Conservation (phyloP, 2,888 invertebrate species). For the Agrypnus murinus region DNA sequence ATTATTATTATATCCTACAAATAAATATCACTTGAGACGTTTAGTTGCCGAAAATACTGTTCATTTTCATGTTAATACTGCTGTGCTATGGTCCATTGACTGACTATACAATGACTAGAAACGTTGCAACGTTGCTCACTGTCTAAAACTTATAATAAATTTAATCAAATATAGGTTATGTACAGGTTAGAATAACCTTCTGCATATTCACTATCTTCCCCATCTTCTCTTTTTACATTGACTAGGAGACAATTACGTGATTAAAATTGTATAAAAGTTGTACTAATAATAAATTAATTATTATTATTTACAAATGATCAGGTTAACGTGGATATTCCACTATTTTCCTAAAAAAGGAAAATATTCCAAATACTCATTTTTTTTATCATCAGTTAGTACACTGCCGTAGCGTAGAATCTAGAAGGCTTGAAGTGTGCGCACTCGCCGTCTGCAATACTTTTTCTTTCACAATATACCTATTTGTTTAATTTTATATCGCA, state of each 20-base stretch:
- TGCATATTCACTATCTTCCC: too few relatives aligned
- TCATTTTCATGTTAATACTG: conserved; percentile 67
- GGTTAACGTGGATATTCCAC: conserved; percentile 11
- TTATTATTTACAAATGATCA: conserved; percentile 42
- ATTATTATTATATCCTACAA: conserved; percentile 52
- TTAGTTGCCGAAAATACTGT: conserved; percentile 65
- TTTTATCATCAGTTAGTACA: neutral
- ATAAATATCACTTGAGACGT: conserved; percentile 64
- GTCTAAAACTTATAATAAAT: conserved; percentile 36
- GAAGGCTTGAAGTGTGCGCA: too few relatives aligned
- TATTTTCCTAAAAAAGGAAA: neutral
- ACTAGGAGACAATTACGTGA: conserved; percentile 59
- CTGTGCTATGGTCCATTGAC: conserved; percentile 60
- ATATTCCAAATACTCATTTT: conserved; percentile 6
- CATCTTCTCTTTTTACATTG: conserved; percentile 54
- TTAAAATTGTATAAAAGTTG: conserved; percentile 68
- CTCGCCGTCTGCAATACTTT: too few relatives aligned
- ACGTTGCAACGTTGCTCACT: conserved; percentile 41
- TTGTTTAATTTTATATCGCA: too few relatives aligned
- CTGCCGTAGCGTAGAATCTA: too few relatives aligned
- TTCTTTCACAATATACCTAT: too few relatives aligned
- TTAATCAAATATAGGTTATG: too few relatives aligned
- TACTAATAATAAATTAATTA: conserved; percentile 61
- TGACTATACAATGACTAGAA: conserved; percentile 63
- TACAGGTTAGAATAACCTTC: conserved; percentile 25